Base-by-base conservation (phyloP, 2,888 invertebrate genomes). In the Teleiodes luculella region DNA sequence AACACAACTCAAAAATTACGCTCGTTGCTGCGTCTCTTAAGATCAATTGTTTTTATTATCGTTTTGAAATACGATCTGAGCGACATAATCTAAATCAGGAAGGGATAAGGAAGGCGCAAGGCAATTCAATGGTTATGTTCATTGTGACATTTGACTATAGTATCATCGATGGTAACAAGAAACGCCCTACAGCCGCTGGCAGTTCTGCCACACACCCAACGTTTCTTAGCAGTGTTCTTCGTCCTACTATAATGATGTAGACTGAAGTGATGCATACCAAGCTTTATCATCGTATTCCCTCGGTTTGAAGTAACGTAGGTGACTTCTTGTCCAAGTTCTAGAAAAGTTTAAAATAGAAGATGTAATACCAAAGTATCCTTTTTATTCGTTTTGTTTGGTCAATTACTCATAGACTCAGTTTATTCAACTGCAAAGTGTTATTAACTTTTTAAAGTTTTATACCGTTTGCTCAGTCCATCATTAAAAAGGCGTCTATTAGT, bases 211-310 rank as follows among this genome's bases (percentile, higher is more conserved):
- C 47, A 47, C 1, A 47, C 33, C 47, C 47, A 47, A 5, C 14
- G 30, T 30, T 47, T 47, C 47, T 24, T 47, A 2, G 18, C 31
- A 18, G 1, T 30, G 43, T 43, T 43, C 24, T 13, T n/a, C 28
- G 7, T n/a, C 20, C 33, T 47, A 18, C 47, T 47, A 8, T 30
- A 11, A 11, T 14, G 13, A 18, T 47, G 31, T 14, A 47, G 47
- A 13, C 47, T 47, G 18, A 33, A 47, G 20, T 47, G 47, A 6
- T 47, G 18, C 16, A 14, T 16, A 6, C 47, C 47, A 30, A n/a
- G 16, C 2, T 47, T 30, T 47, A 47, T 47, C 47, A 47, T 47
- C 10, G 47, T 14, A 14, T 47, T 47, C 3, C 46, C 46, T 31
- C 46, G 30, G 4, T 14, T 46, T 8, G 46, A 46, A 3, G 31